phyloP scores from a whole-genome alignment of 2,888 invertebrate genomes.

The Leucozona laternaria region DNA sequence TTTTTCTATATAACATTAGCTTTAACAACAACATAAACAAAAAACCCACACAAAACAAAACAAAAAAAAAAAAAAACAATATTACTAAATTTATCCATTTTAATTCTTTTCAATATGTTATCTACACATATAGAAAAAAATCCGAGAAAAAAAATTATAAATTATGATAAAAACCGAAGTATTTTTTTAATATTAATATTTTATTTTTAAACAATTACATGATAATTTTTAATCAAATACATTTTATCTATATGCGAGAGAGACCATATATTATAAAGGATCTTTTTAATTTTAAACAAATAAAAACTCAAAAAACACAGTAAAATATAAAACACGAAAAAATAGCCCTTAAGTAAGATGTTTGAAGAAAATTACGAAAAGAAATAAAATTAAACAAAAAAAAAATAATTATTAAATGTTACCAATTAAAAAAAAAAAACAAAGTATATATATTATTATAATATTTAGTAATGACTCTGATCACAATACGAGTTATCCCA shows the following conservation, averaged over 20 bases:
- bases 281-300: constrained; percentile 41
- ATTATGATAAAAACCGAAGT: constrained; percentile 64
- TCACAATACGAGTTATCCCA: constrained; percentile 81
- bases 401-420: constrained; percentile 74
- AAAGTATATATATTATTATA: constrained; percentile 70
- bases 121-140: constrained; percentile 74
- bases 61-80: constrained; percentile 51
- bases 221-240: constrained; percentile 66
- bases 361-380: constrained; percentile 80
- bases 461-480: constrained; percentile 78
- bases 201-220: constrained; percentile 55
- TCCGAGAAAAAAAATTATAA: constrained; percentile 61
- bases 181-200: constrained; percentile 68
- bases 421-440: constrained; percentile 60
- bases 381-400: constrained; percentile 71
- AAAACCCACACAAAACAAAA: no score
- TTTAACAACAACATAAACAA: constrained; percentile 60
- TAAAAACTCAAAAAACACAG: constrained; percentile 63
- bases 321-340: constrained; percentile 57
- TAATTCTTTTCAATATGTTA: constrained; percentile 63
- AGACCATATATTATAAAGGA: constrained; percentile 71
- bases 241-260: constrained; percentile 71
- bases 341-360: constrained; percentile 82
- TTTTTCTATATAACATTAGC: constrained; percentile 76
- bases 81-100: constrained; percentile 60